These are phyloP conservation scores for Cylloceria caligata DNA, from an alignment of 2,888 invertebrate genomes.

Conservation along the genomic window DNA sequence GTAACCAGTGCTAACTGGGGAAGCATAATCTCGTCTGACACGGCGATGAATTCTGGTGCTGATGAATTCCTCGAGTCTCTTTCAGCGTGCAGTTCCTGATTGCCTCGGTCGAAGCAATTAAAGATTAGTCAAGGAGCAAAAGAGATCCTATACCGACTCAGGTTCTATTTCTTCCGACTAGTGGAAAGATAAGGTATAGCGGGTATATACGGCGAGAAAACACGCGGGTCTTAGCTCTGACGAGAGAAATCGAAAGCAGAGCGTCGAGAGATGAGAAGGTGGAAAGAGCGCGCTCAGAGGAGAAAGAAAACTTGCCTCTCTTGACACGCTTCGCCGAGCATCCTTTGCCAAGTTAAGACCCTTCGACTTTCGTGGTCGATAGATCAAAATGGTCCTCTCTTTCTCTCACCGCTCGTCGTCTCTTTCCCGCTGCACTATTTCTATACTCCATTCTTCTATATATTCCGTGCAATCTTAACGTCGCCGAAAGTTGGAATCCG, in stretches of 20 bases:
- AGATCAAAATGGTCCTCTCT: constrained; percentile 65
- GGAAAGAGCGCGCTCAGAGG: constrained; percentile 4
- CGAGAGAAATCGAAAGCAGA: constrained; percentile 33
- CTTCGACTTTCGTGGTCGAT: constrained; percentile 63
- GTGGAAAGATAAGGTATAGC: constrained; percentile 22
- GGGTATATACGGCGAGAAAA: constrained; percentile 12
- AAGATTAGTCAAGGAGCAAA: constrained; percentile 45
- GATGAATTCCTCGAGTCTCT: constrained; percentile 38
- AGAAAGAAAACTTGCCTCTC: constrained; percentile 55
- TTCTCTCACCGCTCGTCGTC: constrained; percentile 46
- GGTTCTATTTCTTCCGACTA: constrained; percentile 5
- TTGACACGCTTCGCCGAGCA: constrained; percentile 55
- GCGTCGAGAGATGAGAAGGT: constrained; percentile 25
- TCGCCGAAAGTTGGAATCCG: neutral
- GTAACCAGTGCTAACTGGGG: constrained; percentile 1
- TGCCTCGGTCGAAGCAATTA: constrained; percentile 48
- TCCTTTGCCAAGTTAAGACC: constrained; percentile 42
- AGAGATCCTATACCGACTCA: constrained; percentile 8
- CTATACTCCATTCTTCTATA: neutral
- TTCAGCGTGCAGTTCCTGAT: constrained; percentile 33
- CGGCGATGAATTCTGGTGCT: constrained; percentile 28
- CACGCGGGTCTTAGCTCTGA: constrained; percentile 28
- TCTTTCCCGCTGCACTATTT: constrained; percentile 2
- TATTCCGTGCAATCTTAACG: constrained; percentile 2
- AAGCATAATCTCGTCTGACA: neutral